Evolutionary conservation across 2,797 vertebrate genomes (phyloP), one percentile per base, ranked within the genome.

Genomic region (Poecilia velifera): DNA sequence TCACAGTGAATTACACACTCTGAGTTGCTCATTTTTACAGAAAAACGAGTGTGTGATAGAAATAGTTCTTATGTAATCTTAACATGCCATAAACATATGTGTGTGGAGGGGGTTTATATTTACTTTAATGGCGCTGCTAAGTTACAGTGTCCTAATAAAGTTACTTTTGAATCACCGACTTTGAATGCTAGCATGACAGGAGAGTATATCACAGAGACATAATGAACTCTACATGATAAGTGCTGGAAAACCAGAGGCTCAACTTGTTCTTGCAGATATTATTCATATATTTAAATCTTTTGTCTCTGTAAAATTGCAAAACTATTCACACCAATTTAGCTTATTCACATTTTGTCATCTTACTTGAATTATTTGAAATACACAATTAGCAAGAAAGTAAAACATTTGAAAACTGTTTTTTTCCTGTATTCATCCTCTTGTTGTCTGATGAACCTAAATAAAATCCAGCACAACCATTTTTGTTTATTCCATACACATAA

Each of bases 161-260:
- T 90, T 88, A 41, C 84, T 86, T 89, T 93, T 89, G 85, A 87
- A 91, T 87, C 77, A 82, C 76, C 4, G 73, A 73, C 72, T 82
- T 92, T 82, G 91, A 88, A 89, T 90, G 89, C 81, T 90, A 75
- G 83, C 76, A 74, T 89, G 87, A 76, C 89, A 90, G 83, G 76
- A 70, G 76, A 88, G 59, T 91, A 89, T 91, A 91, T 92, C 89
- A 85, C 18, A 4, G 31, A 76, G 55, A 86, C 59, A 64, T 10
- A 20, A 53, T 74, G 36, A 66, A 36, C 62, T 39, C 34, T 39
- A 66, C 22, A 66, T 36, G 59, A 64, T 39, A n/a, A 66, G 36
- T 66, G 18, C 20, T 22, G 34, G 36, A 66, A 39, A 66, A 66
- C 18, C 5, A 7, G 66, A 43, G 22, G 39, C 5, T 45, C 2